Conservation (phyloP, 1,140 invertebrate species). For the Halictus rubicundus region DNA sequence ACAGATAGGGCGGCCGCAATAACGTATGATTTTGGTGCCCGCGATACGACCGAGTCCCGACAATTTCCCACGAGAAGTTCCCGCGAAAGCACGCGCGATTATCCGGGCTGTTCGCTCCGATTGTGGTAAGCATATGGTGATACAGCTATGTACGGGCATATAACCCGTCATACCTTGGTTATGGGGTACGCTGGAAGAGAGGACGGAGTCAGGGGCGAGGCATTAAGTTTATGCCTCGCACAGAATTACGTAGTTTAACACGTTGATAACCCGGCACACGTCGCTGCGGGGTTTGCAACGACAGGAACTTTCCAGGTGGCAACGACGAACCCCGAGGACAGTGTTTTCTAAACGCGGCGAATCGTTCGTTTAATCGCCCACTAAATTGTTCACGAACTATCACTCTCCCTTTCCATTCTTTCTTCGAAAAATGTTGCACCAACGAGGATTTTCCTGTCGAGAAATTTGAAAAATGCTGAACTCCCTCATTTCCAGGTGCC, state of each 20-base stretch:
- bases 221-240: constrained; percentile 64
- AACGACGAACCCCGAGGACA: neutral
- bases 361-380: too few relatives aligned
- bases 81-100: constrained; percentile 48
- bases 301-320: constrained; percentile 6
- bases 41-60: constrained; percentile 36
- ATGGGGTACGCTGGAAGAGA: constrained; percentile 7
- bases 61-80: constrained; percentile 55
- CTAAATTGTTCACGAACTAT: too few relatives aligned
- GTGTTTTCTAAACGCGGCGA: neutral
- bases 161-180: constrained; percentile 43
- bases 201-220: neutral
- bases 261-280: constrained; percentile 62
- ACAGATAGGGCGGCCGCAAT: neutral
- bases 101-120: constrained; percentile 53
- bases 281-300: constrained; percentile 14
- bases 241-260: constrained; percentile 69
- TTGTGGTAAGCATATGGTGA: constrained; percentile 51
- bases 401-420: too few relatives aligned
- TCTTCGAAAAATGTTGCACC: too few relatives aligned
- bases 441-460: too few relatives aligned
- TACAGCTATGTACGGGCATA: constrained; percentile 17
- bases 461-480: too few relatives aligned
- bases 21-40: constrained; percentile 27
- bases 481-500: too few relatives aligned